phyloP scores from a whole-genome alignment of 2,113 vertebrate species.

The Acanthisitta chloris region DNA sequence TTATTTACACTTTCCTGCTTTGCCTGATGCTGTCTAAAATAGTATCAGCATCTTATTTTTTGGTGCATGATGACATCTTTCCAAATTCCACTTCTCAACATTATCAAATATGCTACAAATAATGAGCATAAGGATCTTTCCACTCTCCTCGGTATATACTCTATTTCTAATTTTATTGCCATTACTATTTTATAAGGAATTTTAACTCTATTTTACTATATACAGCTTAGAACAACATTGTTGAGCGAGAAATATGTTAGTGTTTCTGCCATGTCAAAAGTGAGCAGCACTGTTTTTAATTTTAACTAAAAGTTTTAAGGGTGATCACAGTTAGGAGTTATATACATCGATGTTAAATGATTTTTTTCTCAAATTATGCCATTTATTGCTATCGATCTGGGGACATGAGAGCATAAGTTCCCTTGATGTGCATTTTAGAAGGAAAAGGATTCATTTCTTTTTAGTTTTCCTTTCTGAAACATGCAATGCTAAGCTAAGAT shows the following conservation, averaged over 20 bases:
- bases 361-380: background rate
- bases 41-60: background rate
- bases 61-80: background rate
- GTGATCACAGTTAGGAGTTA: background rate
- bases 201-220: background rate
- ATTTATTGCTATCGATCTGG: background rate
- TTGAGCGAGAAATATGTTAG: background rate
- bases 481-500: background rate
- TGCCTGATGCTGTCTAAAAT: background rate
- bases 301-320: background rate
- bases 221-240: background rate
- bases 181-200: background rate
- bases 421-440: background rate
- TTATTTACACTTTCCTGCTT: background rate
- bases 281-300: background rate
- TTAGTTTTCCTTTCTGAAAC: background rate
- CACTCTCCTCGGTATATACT: background rate
- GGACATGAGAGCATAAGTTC: background rate
- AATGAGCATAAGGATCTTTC: background rate
- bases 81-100: background rate
- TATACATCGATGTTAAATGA: background rate
- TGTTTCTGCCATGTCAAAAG: background rate
- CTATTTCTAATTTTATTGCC: background rate
- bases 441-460: background rate
- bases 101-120: background rate